phyloP scores from a whole-genome alignment of 1,140 invertebrate genomes.

The Sminthurinus signatus region DNA sequence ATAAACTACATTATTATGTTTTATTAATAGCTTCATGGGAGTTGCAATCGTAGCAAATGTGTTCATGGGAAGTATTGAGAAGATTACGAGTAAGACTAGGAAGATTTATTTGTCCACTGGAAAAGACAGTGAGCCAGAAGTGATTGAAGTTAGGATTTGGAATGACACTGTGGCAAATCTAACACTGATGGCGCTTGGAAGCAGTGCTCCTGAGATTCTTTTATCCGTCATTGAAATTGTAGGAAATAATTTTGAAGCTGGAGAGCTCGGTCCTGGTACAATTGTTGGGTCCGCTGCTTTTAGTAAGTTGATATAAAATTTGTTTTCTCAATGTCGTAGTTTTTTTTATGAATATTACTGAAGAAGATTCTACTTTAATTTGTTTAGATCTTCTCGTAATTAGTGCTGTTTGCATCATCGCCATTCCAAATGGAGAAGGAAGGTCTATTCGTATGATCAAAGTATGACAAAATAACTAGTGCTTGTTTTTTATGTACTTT shows the following conservation, averaged over 20 bases:
- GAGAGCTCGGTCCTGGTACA: conserved; percentile 56
- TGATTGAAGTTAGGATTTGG: conserved; percentile 49
- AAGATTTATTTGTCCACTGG: conserved; percentile 44
- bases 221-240: conserved; percentile 58
- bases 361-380: conserved; percentile 63
- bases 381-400: conserved; percentile 58
- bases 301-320: no score
- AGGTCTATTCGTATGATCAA: conserved; percentile 51
- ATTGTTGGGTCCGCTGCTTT: conserved; percentile 63
- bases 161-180: conserved; percentile 63
- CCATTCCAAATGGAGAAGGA: conserved; percentile 50
- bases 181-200: conserved; percentile 62
- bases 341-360: neutral
- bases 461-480: conserved; percentile 42
- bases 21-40: conserved; percentile 51
- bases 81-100: conserved; percentile 58
- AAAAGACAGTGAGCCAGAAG: conserved; percentile 39
- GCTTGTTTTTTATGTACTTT: neutral
- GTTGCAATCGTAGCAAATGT: conserved; percentile 59
- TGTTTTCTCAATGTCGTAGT: neutral
- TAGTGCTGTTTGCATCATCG: conserved; percentile 54
- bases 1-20: no score
- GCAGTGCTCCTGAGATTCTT: conserved; percentile 60
- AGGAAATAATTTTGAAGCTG: conserved; percentile 52
- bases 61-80: conserved; percentile 59